Evolutionary conservation across 2,113 vertebrate species (phyloP).

Genomic region (Coregonus clupeaformis): DNA sequence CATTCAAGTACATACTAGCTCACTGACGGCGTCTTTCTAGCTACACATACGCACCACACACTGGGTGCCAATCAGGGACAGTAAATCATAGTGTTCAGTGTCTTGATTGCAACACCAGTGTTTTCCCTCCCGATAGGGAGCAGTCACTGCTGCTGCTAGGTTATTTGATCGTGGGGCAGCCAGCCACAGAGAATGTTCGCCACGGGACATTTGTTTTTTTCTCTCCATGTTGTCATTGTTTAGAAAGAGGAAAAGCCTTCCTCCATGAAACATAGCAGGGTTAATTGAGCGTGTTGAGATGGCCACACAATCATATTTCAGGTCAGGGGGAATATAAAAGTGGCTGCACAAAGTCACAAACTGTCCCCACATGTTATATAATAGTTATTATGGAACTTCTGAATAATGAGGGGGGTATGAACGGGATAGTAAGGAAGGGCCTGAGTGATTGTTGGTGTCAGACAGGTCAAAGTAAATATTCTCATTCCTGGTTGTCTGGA

Average conservation of each 20-base stretch:
- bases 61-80: constrained; percentile 15
- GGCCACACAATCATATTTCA: background rate
- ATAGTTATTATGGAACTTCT: too few relatives aligned
- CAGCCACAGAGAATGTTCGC: background rate
- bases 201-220: background rate
- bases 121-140: background rate
- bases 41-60: background rate
- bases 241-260: background rate
- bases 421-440: background rate
- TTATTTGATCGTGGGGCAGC: background rate
- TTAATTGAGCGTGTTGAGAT: background rate
- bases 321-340: background rate
- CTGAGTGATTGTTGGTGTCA: background rate
- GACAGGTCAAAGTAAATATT: background rate
- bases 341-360: too few relatives aligned
- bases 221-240: background rate
- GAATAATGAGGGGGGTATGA: background rate
- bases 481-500: background rate
- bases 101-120: constrained; percentile 15
- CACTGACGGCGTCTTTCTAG: constrained; percentile 20
- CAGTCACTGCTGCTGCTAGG: background rate
- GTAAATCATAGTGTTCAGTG: constrained; percentile 14
- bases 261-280: constrained; percentile 4
- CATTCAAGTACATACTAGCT: constrained; percentile 46
- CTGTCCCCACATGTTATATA: too few relatives aligned